Percentiles rank a stretch among this genome's conserved stretches.
Evolutionary conservation across 2,113 vertebrate genomes (phyloP).

Genomic region (Colius striatus): DNA sequence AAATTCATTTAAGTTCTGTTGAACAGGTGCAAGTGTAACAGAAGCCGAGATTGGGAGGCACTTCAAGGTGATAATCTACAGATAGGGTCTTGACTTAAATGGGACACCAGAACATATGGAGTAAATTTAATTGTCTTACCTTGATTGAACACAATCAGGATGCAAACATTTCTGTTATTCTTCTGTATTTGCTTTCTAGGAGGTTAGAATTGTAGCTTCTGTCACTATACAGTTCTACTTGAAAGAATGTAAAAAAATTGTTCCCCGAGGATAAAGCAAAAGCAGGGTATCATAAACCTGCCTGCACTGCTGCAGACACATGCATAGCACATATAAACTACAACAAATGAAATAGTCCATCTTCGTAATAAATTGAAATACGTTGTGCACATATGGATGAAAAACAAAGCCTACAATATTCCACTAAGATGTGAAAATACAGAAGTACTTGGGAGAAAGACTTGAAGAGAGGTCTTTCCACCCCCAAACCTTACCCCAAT

Average conservation of each 20-base stretch:
- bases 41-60: slow-evolving; percentile 35
- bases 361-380: slow-evolving; percentile 12
- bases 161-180: slow-evolving; percentile 52
- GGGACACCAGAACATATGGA: slow-evolving; percentile 69
- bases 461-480: neutral
- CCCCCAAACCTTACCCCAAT: neutral
- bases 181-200: slow-evolving; percentile 55
- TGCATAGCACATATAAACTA: neutral
- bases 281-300: slow-evolving; percentile 60
- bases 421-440: neutral
- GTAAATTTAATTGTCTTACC: slow-evolving; percentile 72
- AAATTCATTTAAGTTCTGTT: slow-evolving; percentile 6
- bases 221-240: slow-evolving; percentile 40
- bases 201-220: slow-evolving; percentile 29
- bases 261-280: slow-evolving; percentile 55
- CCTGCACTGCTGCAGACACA: slow-evolving; percentile 14
- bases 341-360: slow-evolving; percentile 9
- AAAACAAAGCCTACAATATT: neutral
- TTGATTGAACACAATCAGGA: slow-evolving; percentile 57
- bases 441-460: neutral
- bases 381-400: neutral
- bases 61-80: slow-evolving; percentile 45
- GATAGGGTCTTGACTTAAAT: slow-evolving; percentile 70
- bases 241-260: slow-evolving; percentile 39
- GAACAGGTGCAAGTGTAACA: slow-evolving; percentile 64